Evolutionary conservation across 2,888 invertebrate genomes (phyloP), one percentile per base, ranked within the genome.

Genomic region (Dynastes maya): DNA sequence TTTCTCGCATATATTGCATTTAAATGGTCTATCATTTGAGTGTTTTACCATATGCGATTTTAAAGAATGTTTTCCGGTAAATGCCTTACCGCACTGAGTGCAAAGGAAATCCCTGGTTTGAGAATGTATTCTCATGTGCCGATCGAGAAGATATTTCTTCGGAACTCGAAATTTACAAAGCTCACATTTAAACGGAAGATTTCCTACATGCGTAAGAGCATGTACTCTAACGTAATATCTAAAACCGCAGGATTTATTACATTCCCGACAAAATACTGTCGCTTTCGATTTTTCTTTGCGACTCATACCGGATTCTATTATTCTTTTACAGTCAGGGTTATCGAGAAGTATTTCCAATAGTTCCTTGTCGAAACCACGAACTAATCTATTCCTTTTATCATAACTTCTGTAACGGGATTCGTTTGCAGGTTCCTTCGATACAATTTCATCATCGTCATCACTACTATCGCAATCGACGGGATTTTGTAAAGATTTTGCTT

Each of bases 101-200:
- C 55, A 55, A 1, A 55, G 22, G 22, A 22, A 55, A 22, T 55
- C 55, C 5, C 22, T 55, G 22, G 45, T 68, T 16, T 27, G 49
- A 2, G 40, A n/a, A 40, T 68, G 68, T 51, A 40, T 45, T n/a
- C 16, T 9, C 68, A 49, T 49, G 9, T 68, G 68, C 11, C 11
- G 11, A 3, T 68, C 16, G 0, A 68, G 45, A 13, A 13, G 13
- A 45, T 51, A 13, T 16, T 40, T 22, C 29, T 68, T 27, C 13
- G 45, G 5, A 22, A 13, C 51, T 40, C 27, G 27, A 45, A 27
- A 68, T n/a, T 49, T 45, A 5, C 68, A 68, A 13, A 40, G 13
- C 4, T 68, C 45, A 22, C 68, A 68, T 55, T 55, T 55, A 55
- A 55, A 55, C 3, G 55, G 55, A 8, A 55, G 22, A 55, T 55